Evolutionary conservation across 2,888 invertebrate genomes (phyloP), one percentile per base, ranked within the genome.

Genomic region (Rhingia rostrata): DNA sequence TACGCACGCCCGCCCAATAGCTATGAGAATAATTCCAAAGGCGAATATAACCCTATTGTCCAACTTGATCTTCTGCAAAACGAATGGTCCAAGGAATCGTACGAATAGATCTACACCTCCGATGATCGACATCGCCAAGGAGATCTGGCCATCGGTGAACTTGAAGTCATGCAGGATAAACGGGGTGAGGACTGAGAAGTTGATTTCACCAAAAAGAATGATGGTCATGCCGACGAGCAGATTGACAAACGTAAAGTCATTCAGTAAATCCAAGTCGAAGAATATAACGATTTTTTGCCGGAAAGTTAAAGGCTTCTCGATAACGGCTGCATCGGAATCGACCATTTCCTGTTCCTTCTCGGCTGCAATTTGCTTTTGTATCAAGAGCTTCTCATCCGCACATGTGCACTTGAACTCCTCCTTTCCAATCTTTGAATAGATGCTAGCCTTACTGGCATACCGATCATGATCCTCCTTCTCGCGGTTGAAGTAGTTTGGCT

Each of bases 131-230:
- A 95, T 95, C 72, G 94, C 94, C 9, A 93, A 90, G 0, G 95
- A 95, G 3, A 94, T 93, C 90, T 95, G 88, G 0, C 39, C 6
- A n/a, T 90, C 88, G 1, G 90, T 90, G 87, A 94, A 93, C 0
- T 94, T 93, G 86, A 94, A 94, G 87, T 95, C 95, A 39, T 93
- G 92, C 4, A 95, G 91, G 72, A 95, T 94, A 87, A 95, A 95
- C 0, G 95, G 95, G 0, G 95, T 95, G 63, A 95, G 89, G 56
- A 95, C 93, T 0, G 95, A 95, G 90, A 95, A 95, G 89, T 95
- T 95, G 60, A 95, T 89, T 89, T 95, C 95, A 22, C 93, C 94
- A 87, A 95, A 95, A 89, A 94, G 94, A n/a, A 95, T 95, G 53
- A 95, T 91, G 10, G 94, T 95, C 86, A 95, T 93, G 30, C 95